A percentile compares a stretch with the other conserved stretches of the same genome.
These are phyloP conservation scores for Drosophila serrata DNA, from an alignment of 1,140 invertebrate genomes.

Conservation along the genomic window DNA sequence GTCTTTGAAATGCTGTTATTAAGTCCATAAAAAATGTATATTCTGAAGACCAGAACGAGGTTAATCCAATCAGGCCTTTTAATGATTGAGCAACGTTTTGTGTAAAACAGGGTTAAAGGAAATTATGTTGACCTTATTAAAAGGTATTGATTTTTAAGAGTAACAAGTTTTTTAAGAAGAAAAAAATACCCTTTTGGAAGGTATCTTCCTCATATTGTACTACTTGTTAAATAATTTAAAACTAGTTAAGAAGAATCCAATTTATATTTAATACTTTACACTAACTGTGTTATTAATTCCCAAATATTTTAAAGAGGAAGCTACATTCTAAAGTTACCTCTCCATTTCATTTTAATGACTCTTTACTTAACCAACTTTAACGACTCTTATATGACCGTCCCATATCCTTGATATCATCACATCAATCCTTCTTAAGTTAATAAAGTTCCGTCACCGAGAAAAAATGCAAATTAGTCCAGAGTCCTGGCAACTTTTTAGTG, in stretches of 20 bases:
- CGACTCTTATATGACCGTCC: not conserved
- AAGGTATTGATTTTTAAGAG: not conserved
- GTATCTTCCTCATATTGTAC: too few species aligned
- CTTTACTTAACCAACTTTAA: not conserved
- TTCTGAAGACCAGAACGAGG: constrained; percentile 12
- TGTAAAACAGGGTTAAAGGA: not conserved
- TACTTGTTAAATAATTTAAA: not conserved
- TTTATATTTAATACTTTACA: not conserved
- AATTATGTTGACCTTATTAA: constrained; percentile 6
- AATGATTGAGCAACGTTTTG: constrained; percentile 28
- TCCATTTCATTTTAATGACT: constrained; percentile 22
- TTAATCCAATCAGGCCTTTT: constrained; percentile 33
- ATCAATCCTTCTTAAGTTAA: constrained; percentile 29
- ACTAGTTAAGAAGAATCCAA: not conserved
- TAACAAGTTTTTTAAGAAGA: not conserved
- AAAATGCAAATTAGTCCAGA: constrained; percentile 59
- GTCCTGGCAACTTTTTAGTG: constrained; percentile 23
- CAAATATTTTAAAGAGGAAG: not conserved
- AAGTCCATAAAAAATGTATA: constrained; percentile 9
- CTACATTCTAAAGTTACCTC: not conserved
- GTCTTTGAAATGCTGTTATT: constrained; percentile 37
- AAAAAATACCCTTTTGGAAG: not conserved
- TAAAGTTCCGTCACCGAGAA: constrained; percentile 8
- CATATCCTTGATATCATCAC: constrained; percentile 18
- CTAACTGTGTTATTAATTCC: not conserved